Base-by-base conservation (phyloP, 2,888 invertebrate genomes). In the Polymixis flavicincta region DNA sequence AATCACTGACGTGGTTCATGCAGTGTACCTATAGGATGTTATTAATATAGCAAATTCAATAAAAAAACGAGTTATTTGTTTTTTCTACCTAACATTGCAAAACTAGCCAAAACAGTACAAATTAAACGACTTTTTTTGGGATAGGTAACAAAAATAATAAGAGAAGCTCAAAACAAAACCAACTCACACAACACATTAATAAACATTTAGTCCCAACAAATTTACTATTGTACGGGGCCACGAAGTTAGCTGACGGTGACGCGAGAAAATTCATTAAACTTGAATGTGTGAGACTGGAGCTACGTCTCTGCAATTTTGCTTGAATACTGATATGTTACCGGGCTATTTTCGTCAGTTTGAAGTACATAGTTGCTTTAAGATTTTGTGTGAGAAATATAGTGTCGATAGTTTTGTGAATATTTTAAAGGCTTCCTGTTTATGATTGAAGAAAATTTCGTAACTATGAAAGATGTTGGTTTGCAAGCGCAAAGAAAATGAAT, bases 181-280 rank as follows among this genome's bases (percentile, higher is more conserved):
- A 50, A 74, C 77, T 78, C 74, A 82, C 63, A 85, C 84, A 85
- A 84, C 82, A 80, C 89, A 89, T 90, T 90, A 88, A 90, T 90
- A 88, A 90, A 90, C 86, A 89, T 90, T 90, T 88, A 87, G 82
- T 83, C 80, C 80, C 83, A 87, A 89, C 88, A 88, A 88, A 88
- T 88, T 86, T 87, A 88, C 85, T 85, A 87, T 87, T 71, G 82
- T 71, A 74, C 50, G 76, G 69, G 76, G 90, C 90, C 86, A 86
- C 65, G 50, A 88, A 82, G 80, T 71, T 28, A 28, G 75, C 77
- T 75, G 69, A 37, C 57, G 66, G 50, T 14, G 68, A 65, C 48
- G 52, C 28, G 55, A 73, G 60, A 32, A 70, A 80, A 68, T 80
- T 80, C 75, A 80, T 85, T 83, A 76, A 83, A 87, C 68, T 83